These are phyloP conservation scores for Crocuta crocuta DNA, from an alignment of 2,113 vertebrate species.

Conservation along the genomic window DNA sequence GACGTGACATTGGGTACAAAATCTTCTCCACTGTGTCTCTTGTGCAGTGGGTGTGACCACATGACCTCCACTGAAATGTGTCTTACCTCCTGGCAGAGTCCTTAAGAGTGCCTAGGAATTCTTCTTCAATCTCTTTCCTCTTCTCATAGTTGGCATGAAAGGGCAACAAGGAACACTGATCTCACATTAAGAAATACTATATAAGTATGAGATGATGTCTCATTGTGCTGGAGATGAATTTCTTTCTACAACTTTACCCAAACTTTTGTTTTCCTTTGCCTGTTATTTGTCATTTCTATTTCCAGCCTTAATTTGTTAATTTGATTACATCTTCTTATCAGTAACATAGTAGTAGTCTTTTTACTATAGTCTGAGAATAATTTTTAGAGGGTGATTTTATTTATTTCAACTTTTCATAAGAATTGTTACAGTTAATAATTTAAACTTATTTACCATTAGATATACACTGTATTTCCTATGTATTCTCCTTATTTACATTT, in stretches of 20 bases:
- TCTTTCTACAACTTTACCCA: background rate
- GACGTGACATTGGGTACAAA: background rate
- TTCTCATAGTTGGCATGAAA: background rate
- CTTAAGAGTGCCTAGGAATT: background rate
- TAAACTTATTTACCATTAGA: background rate
- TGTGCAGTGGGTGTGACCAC: background rate
- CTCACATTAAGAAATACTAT: background rate
- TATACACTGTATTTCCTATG: background rate
- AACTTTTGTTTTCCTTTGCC: background rate
- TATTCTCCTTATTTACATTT: background rate
- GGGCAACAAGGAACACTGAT: background rate
- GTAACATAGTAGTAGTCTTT: background rate
- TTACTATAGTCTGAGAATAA: background rate
- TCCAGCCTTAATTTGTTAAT: background rate
- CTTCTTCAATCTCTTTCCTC: background rate
- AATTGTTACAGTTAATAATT: background rate
- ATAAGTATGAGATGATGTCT: background rate
- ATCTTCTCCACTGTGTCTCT: background rate
- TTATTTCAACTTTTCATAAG: background rate
- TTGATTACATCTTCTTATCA: background rate
- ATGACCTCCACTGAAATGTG: background rate
- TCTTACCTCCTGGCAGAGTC: background rate
- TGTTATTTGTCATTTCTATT: background rate
- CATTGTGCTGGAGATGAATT: background rate
- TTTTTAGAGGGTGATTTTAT: background rate